Base-by-base conservation (phyloP, 1,140 invertebrate species). In the Cheumatopsyche charites region DNA sequence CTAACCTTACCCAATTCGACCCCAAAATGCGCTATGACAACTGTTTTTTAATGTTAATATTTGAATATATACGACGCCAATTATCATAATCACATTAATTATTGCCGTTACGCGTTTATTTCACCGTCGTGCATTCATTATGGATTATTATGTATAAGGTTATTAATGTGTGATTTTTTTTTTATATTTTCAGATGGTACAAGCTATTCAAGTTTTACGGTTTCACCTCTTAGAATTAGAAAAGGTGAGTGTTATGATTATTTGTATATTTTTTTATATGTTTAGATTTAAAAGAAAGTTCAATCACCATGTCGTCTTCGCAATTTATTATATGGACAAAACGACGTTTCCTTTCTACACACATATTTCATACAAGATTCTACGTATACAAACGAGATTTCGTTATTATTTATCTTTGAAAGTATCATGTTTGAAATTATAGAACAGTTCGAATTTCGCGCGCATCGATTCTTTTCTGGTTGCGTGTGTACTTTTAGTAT, bases 211-310 rank as follows among this genome's bases (percentile, higher is more conserved):
- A 92, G 98, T 99, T 80, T 91, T 99, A 86, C 92, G 98, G 88
- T 99, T 99, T 94, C 98, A 99, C 90, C 92, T 99, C 84, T 91
- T 99, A 89, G 98, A 99, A 90, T 92, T 99, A 88, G 98, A 99
- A 97, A 99, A 99, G 94, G 98, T 99, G 89, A 95, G 91, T 87
- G 76, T 80, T 67, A 23, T 52, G 62, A 52, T 25, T 58, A 25
- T 13, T 55, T 21, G 25, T 58, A 25, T 7, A 21, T 58, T 25
- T 58, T 25, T 21, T 25, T 25, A 11, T 21, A 19, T 58, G 25
- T 25, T 58, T 23, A 58, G 25, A 7, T 12, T 11, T 25, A 58
- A 58, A 58, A 13, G 23, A 58, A 58, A 58, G 55, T 58, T 58
- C 55, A 58, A 58, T 58, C 55, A 58, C 55, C 55, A 12, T 9